Evolutionary conservation across 2,888 invertebrate species (phyloP).

Genomic region (Brenthis hecate): DNA sequence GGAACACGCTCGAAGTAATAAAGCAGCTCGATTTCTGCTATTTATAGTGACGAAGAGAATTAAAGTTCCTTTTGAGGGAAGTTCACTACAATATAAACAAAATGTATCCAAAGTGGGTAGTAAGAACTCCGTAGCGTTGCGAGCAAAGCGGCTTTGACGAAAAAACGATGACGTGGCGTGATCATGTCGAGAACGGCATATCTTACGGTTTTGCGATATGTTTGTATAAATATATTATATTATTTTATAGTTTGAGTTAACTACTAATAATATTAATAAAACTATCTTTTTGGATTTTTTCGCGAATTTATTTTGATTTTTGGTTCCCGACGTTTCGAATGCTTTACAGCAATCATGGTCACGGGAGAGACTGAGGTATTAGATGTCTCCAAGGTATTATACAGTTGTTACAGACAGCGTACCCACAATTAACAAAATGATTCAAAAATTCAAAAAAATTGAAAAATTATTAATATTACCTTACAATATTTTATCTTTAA

Average conservation of each 20-base stretch:
- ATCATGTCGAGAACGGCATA: slow-evolving; percentile 65
- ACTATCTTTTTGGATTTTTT: no score
- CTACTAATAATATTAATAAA: no score
- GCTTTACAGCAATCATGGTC: no score
- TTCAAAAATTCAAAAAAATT: no score
- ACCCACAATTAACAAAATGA: no score
- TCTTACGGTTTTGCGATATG: slow-evolving; percentile 52
- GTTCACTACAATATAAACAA: slow-evolving; percentile 64
- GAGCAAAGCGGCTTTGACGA: slow-evolving; percentile 59
- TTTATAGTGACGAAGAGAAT: slow-evolving; percentile 66
- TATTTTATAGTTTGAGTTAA: neutral
- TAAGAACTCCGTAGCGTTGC: slow-evolving; percentile 66
- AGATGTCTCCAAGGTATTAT: no score
- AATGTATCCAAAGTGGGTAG: slow-evolving; percentile 67
- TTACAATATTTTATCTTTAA: no score
- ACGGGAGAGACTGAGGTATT: no score
- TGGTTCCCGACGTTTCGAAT: no score
- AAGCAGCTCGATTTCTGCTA: slow-evolving; percentile 69
- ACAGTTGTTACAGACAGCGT: no score
- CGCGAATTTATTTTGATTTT: no score
- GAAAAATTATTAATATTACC: no score
- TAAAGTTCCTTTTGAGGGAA: slow-evolving; percentile 71
- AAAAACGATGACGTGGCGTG: slow-evolving; percentile 77
- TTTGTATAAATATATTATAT: neutral
- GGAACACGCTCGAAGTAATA: slow-evolving; percentile 67